Percentiles rank a stretch among this genome's conserved stretches.
phyloP scores from a whole-genome alignment of 2,797 vertebrate genomes.

The Parauchenoglanis punctatus region DNA sequence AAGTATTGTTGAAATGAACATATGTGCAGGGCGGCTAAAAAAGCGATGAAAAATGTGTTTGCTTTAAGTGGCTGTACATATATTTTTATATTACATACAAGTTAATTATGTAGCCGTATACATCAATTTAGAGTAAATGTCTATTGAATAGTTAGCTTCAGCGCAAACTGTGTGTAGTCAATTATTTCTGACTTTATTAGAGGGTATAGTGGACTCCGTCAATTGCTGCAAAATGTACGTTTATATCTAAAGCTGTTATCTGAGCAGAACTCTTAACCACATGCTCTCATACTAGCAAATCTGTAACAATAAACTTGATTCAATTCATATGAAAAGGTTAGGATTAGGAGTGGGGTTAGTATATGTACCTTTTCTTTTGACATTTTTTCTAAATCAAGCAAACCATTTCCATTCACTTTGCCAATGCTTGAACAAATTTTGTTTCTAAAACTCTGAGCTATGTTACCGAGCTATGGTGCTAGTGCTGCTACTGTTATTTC shows the following conservation, averaged over 20 bases:
- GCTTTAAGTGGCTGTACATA: not conserved
- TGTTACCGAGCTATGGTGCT: not conserved
- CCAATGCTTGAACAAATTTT: not conserved
- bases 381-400: not conserved
- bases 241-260: not conserved
- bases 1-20: not conserved
- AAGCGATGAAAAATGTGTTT: not conserved
- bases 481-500: not conserved
- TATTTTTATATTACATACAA: not conserved
- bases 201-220: not conserved
- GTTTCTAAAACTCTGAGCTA: not conserved
- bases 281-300: not conserved
- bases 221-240: not conserved
- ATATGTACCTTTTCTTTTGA: not conserved
- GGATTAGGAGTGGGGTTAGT: not conserved
- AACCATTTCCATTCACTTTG: not conserved
- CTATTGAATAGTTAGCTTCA: slow-evolving; percentile 40
- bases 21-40: not conserved
- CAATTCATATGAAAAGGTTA: not conserved
- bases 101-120: not conserved
- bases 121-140: not conserved
- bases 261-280: not conserved
- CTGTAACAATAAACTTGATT: not conserved
- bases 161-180: slow-evolving; percentile 1
- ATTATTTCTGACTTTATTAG: not conserved